Base-by-base conservation (phyloP, 2,888 invertebrate species). In the Watsonalla cultraria region DNA sequence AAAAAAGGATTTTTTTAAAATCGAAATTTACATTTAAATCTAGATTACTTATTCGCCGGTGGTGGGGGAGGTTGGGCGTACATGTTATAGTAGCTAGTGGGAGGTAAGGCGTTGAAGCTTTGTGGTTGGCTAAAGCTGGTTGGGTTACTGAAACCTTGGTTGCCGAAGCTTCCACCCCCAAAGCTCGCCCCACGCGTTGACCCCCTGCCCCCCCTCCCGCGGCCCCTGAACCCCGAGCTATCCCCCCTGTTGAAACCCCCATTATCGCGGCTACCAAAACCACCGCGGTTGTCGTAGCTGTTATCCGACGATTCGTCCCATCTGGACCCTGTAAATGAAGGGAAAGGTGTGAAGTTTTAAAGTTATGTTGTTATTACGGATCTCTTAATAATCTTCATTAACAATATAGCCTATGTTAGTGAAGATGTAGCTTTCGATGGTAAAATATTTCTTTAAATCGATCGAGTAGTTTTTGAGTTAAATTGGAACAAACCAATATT, bases 71-170 rank as follows among this genome's bases (percentile, higher is more conserved):
- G 90, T 51, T 86, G 86, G 0, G 86, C 66, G 54, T 90, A 90
- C 88, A 90, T 88, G 56, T 89, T 88, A 65, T 90, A 90, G 62
- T 86, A 88, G 63, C 78, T 82, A 2, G 79, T 82, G 4, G 86
- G 88, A 0, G 84, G 80, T 0, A 85, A 76, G 4, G 74, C 70
- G 49, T 55, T 64, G 70, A 68, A 80, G 52, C 56, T 60, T 14
- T 64, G 69, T 6, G 47, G 51, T 35, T 53, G 58, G 37, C 49
- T 55, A 54, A 47, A 62, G 37, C 52, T 54, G n/a, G 55, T 61
- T 8, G 35, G 53, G 6, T 58, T 57, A 46, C 51, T 52, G 59
- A 54, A 56, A 45, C 57, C 53, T 54, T 56, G 60, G 55, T 48
- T 55, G 55, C 64, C 62, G 15, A 65, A 55, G 6, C 59, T 50